Evolutionary conservation across 2,113 vertebrate genomes (phyloP).

Genomic region (Leptocoma aspasia): DNA sequence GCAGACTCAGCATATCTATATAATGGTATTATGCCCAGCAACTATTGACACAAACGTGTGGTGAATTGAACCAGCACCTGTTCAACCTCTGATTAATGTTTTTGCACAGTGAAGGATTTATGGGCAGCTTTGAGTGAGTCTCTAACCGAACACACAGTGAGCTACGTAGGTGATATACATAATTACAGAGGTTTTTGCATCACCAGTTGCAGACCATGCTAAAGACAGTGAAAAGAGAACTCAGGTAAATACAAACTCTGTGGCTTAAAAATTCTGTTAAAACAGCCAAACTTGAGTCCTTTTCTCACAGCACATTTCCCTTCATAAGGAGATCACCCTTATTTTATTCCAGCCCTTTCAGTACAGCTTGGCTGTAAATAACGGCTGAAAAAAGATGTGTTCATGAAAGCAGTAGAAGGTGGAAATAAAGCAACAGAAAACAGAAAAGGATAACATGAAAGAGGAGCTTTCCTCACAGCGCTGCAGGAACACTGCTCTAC

Average conservation of each 20-base stretch:
- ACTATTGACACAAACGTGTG: background rate
- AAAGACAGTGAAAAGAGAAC: background rate
- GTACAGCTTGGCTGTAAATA: conserved; percentile 7
- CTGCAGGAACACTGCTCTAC: background rate
- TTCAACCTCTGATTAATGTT: background rate
- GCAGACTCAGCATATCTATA: background rate
- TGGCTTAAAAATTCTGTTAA: background rate
- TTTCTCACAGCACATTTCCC: background rate
- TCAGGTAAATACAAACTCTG: background rate
- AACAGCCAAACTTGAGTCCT: background rate
- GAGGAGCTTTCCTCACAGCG: background rate
- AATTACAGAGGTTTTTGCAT: background rate
- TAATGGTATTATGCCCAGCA: background rate
- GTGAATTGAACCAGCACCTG: conserved; percentile 4
- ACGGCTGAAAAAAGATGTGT: background rate
- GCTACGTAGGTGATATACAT: background rate
- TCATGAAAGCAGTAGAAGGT: background rate
- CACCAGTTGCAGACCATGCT: background rate
- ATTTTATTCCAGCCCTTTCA: background rate
- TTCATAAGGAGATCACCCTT: background rate
- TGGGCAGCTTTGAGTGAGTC: background rate
- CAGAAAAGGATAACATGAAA: background rate
- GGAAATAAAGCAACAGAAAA: conserved; percentile 5
- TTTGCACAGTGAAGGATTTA: conserved; percentile 20
- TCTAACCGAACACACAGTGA: background rate